A percentile compares a stretch with the other conserved stretches of the same genome.
phyloP scores from a whole-genome alignment of 2,113 vertebrate genomes.

The Pantherophis guttatus region DNA sequence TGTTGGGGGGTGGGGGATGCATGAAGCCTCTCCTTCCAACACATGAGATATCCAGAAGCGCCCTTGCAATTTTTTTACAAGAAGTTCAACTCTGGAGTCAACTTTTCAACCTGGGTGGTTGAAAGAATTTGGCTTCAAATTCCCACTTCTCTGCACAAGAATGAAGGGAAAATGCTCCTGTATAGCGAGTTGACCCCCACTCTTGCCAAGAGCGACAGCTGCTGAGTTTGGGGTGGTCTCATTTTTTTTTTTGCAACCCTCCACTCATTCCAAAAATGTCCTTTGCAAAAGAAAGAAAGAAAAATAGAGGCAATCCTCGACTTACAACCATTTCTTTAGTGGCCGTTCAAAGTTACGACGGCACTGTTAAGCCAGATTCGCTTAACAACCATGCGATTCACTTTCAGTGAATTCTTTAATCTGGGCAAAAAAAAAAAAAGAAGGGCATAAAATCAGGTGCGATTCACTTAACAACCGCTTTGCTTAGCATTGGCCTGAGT shows the following conservation, averaged over 20 bases:
- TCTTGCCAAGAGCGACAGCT: neutral
- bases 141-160: neutral
- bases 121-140: neutral
- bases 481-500: neutral
- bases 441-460: neutral
- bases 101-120: too few species aligned
- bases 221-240: neutral
- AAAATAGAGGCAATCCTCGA: neutral
- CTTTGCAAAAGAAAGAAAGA: neutral
- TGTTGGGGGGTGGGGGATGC: neutral
- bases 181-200: neutral
- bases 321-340: neutral
- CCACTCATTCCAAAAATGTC: fast-evolving
- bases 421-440: neutral
- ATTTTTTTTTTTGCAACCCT: neutral
- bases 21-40: neutral
- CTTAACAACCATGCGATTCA: neutral
- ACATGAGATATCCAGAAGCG: neutral
- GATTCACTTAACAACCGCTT: neutral
- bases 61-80: too few species aligned
- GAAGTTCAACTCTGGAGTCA: neutral
- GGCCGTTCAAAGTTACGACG: too few species aligned
- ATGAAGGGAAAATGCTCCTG: neutral
- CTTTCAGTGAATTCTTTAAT: neutral
- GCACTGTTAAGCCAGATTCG: neutral